phyloP scores from a whole-genome alignment of 2,888 invertebrate species.

The Patella ulyssiponensis region DNA sequence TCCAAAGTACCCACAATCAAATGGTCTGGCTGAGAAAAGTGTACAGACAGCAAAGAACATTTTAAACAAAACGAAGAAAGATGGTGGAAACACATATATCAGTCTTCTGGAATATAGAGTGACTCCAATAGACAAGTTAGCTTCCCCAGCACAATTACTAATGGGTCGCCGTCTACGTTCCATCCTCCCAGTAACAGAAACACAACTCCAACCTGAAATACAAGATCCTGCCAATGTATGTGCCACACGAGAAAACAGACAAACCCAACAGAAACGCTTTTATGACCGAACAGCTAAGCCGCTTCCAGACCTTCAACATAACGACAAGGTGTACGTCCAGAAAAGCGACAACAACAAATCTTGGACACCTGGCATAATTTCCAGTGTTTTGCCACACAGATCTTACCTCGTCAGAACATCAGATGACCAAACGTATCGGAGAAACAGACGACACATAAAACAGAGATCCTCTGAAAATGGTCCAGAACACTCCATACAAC shows the following conservation, averaged over 20 bases:
- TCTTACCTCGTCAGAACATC: not conserved
- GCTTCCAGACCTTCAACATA: not conserved
- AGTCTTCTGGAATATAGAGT: slow-evolving; percentile 6
- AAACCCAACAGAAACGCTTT: not conserved
- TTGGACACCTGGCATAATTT: not conserved
- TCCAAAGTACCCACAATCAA: slow-evolving; percentile 33
- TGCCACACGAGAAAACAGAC: not conserved
- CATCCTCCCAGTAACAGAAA: not conserved
- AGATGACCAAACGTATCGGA: not conserved
- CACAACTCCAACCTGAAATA: not conserved
- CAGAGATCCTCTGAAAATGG: no score
- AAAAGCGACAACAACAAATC: not conserved
- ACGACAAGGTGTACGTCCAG: not conserved
- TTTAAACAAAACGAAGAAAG: slow-evolving; percentile 29
- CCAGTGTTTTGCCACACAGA: not conserved
- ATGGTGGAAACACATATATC: not conserved
- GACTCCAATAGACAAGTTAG: slow-evolving; percentile 1
- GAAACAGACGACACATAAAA: not conserved
- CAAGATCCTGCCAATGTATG: not conserved
- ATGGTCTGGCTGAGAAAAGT: slow-evolving; percentile 34
- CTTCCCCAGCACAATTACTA: slow-evolving; percentile 7
- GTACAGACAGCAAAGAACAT: slow-evolving; percentile 37
- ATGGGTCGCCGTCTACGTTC: slow-evolving; percentile 1
- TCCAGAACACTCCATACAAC: no score
- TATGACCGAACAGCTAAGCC: not conserved